Evolutionary conservation across 2,888 invertebrate genomes (phyloP).

Genomic region (Chesias legatella): DNA sequence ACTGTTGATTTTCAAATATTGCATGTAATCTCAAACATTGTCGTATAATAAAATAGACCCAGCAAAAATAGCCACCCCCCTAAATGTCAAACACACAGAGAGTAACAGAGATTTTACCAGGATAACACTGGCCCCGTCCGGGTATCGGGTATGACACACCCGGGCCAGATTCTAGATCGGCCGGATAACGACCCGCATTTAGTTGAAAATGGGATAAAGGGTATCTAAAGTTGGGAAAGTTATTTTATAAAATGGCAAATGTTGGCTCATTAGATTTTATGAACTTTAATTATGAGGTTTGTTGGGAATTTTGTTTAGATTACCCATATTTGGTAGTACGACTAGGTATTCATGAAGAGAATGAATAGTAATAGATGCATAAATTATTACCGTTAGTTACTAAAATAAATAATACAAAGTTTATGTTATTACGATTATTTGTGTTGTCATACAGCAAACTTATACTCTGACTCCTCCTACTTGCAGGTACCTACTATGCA

Average conservation of each 20-base stretch:
- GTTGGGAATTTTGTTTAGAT: neutral
- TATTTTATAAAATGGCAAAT: conserved; percentile 6
- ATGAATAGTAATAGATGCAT: no score
- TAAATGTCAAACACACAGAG: conserved; percentile 28
- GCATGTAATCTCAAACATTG: no score
- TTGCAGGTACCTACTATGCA: no score
- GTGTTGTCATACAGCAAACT: no score
- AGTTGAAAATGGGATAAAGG: conserved; percentile 14
- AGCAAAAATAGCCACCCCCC: conserved; percentile 11
- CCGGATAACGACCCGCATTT: conserved; percentile 26
- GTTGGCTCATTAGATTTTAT: conserved; percentile 4
- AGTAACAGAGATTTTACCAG: conserved; percentile 23
- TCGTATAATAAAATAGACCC: neutral
- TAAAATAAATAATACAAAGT: no score
- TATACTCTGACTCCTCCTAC: no score
- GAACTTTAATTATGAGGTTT: no score
- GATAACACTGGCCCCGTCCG: conserved; percentile 16
- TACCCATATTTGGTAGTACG: neutral
- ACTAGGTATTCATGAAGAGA: no score
- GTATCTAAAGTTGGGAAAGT: conserved; percentile 7
- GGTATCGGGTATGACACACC: conserved; percentile 25
- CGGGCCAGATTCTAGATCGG: conserved; percentile 26
- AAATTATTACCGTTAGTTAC: no score
- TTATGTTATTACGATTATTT: no score
- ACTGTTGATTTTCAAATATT: no score